Base-by-base conservation (phyloP, 2,888 invertebrate species). In the Pandemis heparana region DNA sequence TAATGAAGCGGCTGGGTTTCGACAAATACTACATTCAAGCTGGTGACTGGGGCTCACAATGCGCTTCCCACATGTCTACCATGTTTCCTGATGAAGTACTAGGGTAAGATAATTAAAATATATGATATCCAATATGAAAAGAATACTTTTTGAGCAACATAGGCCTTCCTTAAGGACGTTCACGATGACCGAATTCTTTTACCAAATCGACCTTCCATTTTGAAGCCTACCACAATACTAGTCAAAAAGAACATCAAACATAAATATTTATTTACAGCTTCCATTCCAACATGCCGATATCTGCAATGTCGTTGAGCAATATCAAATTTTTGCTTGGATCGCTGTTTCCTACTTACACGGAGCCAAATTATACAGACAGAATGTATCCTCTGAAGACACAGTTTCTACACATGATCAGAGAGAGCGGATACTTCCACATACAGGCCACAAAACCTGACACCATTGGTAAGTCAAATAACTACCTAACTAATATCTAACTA, bases 381-480 rank as follows among this genome's bases (percentile, higher is more conserved):
- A 85, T 95, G 56, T 96, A 95, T 79, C 96, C 96, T 0, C 70
- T 96, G n/a, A 83, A 77, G 3, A 82, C 86, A 0, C 75, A 80
- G 3, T 67, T 92, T 0, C 69, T 76, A 1, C 87, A 88, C 66
- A 9, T 92, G 12, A 0, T 95, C 8, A 85, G 89, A 78, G 96
- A 96, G 87, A 85, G 86, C 56, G 96, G 96, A 14, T 97, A 97
- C 79, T 87, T 97, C 76, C 97, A 97, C 85, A 81, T 97, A 46
- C 98, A 98, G 88, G 95, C 97, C 0, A 97, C 97, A 0, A 98
- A 97, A 89, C 98, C 98, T 5, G 98, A 98, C 82, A 97, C 98
- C 1, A 89, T 97, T 70, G 97, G 97, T 97, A 86, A 87, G 63
- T 10, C 8, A 53, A 53, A 4, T 32, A 32, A 32, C 23, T 32